A percentile compares a stretch with the other conserved stretches of the same genome.
These are phyloP conservation scores for Natrix natrix DNA, from an alignment of 2,797 vertebrate genomes.

Conservation along the genomic window DNA sequence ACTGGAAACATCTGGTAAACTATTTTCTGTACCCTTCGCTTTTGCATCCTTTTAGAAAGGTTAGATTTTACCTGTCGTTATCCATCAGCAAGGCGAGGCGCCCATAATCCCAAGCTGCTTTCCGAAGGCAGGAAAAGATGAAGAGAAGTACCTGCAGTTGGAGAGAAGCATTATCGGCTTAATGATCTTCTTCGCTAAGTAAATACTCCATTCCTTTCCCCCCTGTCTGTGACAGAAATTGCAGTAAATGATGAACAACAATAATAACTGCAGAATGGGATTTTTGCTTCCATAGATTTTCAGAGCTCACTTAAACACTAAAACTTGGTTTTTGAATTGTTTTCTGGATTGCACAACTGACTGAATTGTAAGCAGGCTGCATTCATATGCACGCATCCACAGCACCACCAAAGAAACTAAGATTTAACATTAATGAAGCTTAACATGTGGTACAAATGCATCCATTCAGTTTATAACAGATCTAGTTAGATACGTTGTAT, in stretches of 20 bases:
- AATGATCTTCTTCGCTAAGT: background rate
- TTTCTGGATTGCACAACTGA: background rate
- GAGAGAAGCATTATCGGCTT: background rate
- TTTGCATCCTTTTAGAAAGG: background rate
- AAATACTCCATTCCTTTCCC: background rate
- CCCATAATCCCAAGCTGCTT: conserved; percentile 97
- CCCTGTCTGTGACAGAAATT: fast-evolving
- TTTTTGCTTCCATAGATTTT: background rate
- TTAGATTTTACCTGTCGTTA: conserved; percentile 85
- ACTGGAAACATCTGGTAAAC: background rate
- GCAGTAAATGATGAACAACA: background rate
- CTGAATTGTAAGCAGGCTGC: background rate
- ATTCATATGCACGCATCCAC: background rate
- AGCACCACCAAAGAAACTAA: background rate
- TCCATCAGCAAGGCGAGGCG: conserved; percentile 93
- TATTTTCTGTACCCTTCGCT: background rate
- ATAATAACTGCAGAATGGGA: background rate
- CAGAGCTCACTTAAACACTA: background rate
- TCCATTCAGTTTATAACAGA: background rate
- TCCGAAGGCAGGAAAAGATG: conserved; percentile 94
- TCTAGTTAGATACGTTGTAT: background rate
- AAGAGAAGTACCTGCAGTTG: conserved; percentile 82
- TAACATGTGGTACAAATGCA: background rate
- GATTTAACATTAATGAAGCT: background rate
- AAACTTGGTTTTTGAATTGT: background rate